Base-by-base conservation (phyloP, 2,797 vertebrate species). In the Sebastes matsubarae region DNA sequence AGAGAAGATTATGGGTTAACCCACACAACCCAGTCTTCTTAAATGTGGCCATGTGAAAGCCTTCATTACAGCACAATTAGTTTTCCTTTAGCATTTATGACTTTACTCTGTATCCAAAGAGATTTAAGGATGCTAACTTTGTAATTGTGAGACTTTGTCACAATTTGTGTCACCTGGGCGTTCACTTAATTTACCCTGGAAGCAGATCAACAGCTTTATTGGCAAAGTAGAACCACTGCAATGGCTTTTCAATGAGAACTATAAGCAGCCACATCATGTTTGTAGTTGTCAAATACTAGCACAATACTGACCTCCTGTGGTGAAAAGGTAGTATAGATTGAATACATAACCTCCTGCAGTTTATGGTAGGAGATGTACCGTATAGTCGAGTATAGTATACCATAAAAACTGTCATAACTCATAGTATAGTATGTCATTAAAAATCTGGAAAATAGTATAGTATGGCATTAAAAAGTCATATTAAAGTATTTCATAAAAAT, bases 291-390 rank as follows among this genome's bases (percentile, higher is more conserved):
- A 25, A 27, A 30, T 0, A 7, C 10, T 3, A 6, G 63, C 52
- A 57, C 65, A 73, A 50, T 70, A 79, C 67, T 87, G 91, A 72
- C 87, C 86, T 77, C 86, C 22, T 30, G 83, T 92, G 91, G 88
- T 84, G 3, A 36, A 34, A 68, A 14, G 1, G 0, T 27, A 34
- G 22, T 4, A 0, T n/a, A 11, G 14, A 79, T 25, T 71, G n/a
- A n/a, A 32, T 6, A 14, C 20, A 60, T 11, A 14, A 63, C 67
- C 36, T 27, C 22, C 16, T 22, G 42, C 30, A 25, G n/a, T 64
- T 74, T 32, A 10, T 18, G 52, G 38, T 13, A 4, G 24, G 46
- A 64, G 20, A 59, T 50, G 46, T 38, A 38, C 11, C 4, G 36
- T 46, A 2, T 20, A 50, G 7, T 50, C n/a, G 10, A 52, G 8